Evolutionary conservation across 2,797 vertebrate species (phyloP).

Genomic region (Neopelma chrysocephalum): DNA sequence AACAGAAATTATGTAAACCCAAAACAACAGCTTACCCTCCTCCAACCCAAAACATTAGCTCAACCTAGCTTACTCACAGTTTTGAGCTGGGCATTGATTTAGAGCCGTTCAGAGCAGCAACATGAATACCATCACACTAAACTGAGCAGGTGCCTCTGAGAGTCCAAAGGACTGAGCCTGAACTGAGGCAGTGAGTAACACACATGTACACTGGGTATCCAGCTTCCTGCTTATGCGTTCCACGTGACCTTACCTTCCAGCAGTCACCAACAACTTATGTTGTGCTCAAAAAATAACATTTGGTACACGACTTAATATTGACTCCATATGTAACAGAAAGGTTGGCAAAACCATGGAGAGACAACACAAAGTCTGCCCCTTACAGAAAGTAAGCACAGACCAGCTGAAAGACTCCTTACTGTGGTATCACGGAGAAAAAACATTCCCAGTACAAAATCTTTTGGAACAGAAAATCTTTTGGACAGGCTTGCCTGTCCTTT

Average conservation of each 20-base stretch:
- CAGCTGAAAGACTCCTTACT: background rate
- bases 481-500: background rate
- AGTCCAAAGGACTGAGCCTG: background rate
- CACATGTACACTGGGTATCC: background rate
- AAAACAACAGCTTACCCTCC: background rate
- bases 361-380: background rate
- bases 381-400: accelerated
- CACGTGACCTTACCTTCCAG: background rate
- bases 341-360: background rate
- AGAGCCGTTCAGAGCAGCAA: background rate
- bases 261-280: background rate
- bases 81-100: background rate
- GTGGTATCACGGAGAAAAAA: accelerated
- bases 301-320: background rate
- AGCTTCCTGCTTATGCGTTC: background rate
- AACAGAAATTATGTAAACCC: background rate
- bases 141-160: background rate
- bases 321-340: background rate
- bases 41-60: background rate
- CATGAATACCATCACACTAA: background rate
- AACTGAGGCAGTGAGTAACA: background rate
- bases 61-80: background rate
- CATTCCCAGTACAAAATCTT: background rate
- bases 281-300: background rate
- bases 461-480: background rate